phyloP scores from a whole-genome alignment of 2,797 vertebrate species.

The Eupleurogrammus muticus region DNA sequence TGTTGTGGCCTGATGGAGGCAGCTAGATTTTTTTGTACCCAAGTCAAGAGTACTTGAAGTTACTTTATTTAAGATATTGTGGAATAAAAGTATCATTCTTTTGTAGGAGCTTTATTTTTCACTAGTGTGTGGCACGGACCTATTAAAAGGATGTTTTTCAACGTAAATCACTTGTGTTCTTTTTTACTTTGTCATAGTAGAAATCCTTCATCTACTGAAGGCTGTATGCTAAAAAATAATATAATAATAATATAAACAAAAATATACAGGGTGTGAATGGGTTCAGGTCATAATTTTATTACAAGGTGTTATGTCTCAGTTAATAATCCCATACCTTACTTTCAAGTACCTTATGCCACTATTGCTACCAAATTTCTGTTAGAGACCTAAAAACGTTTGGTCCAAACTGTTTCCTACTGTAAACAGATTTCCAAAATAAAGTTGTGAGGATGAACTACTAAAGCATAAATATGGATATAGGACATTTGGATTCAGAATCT shows the following conservation, averaged over 20 bases:
- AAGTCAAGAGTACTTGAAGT: conserved; percentile 99
- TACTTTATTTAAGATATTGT: conserved; percentile 99
- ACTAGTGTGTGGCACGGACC: conserved; percentile 99
- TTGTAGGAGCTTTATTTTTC: conserved; percentile 99
- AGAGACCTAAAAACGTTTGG: background rate
- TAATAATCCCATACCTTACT: background rate
- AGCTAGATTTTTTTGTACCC: conserved; percentile 98
- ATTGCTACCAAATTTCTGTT: background rate
- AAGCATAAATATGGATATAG: background rate
- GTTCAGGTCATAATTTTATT: background rate
- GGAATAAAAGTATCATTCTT: conserved; percentile 99
- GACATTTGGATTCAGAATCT: too few relatives aligned
- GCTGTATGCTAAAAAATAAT: background rate
- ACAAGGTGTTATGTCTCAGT: background rate
- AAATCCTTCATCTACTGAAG: background rate
- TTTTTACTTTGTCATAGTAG: background rate
- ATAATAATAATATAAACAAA: too few relatives aligned
- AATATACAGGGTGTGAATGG: background rate
- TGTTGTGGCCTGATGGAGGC: conserved; percentile 97
- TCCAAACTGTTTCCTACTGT: background rate
- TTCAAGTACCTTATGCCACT: background rate
- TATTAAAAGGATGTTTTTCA: conserved; percentile 99
- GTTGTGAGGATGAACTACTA: background rate
- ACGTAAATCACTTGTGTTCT: conserved; percentile 83
- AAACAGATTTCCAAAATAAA: too few relatives aligned